Evolutionary conservation across 2,888 invertebrate species (phyloP), one percentile per base, ranked within the genome.

Genomic region (Eilema griseolum): DNA sequence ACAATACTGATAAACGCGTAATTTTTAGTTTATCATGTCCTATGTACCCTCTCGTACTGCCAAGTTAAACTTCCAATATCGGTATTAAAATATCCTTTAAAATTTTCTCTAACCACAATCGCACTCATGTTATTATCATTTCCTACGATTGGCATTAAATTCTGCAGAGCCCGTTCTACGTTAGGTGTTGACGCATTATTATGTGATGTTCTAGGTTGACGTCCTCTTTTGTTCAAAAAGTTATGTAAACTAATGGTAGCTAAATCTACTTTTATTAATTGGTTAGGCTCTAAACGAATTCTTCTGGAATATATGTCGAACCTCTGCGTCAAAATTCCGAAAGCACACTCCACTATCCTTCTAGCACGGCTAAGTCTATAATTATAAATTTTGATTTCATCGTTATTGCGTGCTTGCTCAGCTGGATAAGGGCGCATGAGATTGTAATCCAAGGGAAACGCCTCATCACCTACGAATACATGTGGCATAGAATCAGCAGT

Each of bases 171-270:
- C 61, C 67, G 61, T 61, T 67, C 67, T 61, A 67, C 67, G 67
- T 61, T 67, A 67, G 67, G 67, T 67, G 67, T 67, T 67, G 67
- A 67, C 67, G 67, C 67, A 67, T 67, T 56, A 67, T 67, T 67
- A 61, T 61, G 67, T 67, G 67, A 67, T 60, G 66, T 66, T 66
- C 31, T 66, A 66, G 66, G 56, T 66, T 66, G 66, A 66, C 66
- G 57, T 66, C 66, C 66, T 52, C 41, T 79, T 68, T 73, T 74
- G 56, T 62, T 57, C 69, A 84, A 69, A 66, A 79, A 84, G 72
- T 85, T 84, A 68, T 83, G 82, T 37, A 85, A 74, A 70, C 74
- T 74, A 62, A 68, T 63, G 64, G 69, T 70, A 56, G 81, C 71
- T 68, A 83, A 60, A 20, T 83, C 81, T 66, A 85, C 73, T 64